phyloP scores from a whole-genome alignment of 1,140 invertebrate genomes.

The Sweltsa coloradensis region DNA sequence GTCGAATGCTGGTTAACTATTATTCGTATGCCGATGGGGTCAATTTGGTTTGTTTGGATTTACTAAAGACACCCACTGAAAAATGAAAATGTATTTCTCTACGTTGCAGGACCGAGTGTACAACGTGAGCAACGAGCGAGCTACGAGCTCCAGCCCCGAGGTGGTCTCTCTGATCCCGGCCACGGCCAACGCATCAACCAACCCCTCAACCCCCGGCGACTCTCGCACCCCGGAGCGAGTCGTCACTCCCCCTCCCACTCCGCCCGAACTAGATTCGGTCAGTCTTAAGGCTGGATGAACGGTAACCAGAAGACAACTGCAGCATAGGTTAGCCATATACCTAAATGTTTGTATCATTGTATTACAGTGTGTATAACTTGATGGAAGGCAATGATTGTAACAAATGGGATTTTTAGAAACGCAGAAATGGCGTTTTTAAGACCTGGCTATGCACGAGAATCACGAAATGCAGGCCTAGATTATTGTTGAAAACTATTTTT shows the following conservation, averaged over 20 bases:
- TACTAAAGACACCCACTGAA: no score
- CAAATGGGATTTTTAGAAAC: neutral
- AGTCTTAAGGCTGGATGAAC: conserved; percentile 14
- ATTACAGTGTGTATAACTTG: neutral
- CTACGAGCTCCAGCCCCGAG: conserved; percentile 5
- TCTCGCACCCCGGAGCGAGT: conserved; percentile 6
- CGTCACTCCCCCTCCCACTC: conserved; percentile 12
- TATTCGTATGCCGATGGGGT: no score
- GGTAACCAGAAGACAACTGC: neutral
- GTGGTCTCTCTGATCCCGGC: conserved; percentile 7
- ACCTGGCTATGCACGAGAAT: no score
- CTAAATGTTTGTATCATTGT: conserved; percentile 8
- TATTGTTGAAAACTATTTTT: no score
- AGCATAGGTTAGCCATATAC: conserved; percentile 4
- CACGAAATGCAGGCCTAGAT: no score
- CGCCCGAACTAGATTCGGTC: conserved; percentile 12
- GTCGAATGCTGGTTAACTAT: no score
- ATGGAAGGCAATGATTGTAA: neutral
- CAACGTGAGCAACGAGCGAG: conserved; percentile 12
- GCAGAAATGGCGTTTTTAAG: no score
- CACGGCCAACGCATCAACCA: no score
- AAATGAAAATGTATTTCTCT: no score
- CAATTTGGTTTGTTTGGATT: no score
- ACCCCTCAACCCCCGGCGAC: neutral
- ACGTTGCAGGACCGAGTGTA: conserved; percentile 13